Percentiles rank a stretch among this genome's conserved stretches.
These are phyloP conservation scores for Cricetomys ansorgei DNA, from an alignment of 2,113 vertebrate genomes.

Conservation along the genomic window DNA sequence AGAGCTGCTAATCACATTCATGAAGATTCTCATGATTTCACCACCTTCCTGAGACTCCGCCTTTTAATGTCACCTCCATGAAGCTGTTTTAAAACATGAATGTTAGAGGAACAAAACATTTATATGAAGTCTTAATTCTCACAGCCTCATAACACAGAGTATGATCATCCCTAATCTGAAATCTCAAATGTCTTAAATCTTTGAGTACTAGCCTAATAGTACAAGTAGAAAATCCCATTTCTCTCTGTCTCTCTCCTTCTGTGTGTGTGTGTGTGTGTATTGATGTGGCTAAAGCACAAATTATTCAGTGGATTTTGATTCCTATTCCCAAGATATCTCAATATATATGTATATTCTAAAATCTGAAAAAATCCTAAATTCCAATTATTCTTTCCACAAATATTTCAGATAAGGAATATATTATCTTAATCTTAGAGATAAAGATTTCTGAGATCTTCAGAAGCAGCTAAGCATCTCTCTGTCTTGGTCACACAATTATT, in stretches of 20 bases:
- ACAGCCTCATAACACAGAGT: not conserved
- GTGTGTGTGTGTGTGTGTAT: not conserved
- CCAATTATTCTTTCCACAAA: not conserved
- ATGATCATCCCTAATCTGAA: not conserved
- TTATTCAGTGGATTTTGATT: not conserved
- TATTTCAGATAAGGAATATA: not conserved
- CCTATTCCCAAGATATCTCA: not conserved
- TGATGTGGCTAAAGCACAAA: not conserved
- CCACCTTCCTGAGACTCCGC: not conserved
- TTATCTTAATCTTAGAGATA: constrained; percentile 25
- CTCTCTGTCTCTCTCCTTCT: not conserved
- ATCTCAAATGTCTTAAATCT: not conserved
- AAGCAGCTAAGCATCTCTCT: not conserved
- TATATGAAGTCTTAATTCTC: not conserved
- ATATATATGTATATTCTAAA: not conserved
- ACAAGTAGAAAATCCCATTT: not conserved
- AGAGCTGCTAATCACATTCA: not conserved
- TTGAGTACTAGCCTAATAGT: not conserved
- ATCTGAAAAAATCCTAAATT: not conserved
- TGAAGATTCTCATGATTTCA: not conserved
- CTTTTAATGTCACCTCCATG: not conserved
- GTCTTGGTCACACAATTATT: constrained; percentile 9
- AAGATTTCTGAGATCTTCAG: not conserved
- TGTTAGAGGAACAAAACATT: not conserved
- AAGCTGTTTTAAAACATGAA: not conserved